These are phyloP conservation scores for Cacatua alba DNA, from an alignment of 2,113 vertebrate genomes.

Conservation along the genomic window DNA sequence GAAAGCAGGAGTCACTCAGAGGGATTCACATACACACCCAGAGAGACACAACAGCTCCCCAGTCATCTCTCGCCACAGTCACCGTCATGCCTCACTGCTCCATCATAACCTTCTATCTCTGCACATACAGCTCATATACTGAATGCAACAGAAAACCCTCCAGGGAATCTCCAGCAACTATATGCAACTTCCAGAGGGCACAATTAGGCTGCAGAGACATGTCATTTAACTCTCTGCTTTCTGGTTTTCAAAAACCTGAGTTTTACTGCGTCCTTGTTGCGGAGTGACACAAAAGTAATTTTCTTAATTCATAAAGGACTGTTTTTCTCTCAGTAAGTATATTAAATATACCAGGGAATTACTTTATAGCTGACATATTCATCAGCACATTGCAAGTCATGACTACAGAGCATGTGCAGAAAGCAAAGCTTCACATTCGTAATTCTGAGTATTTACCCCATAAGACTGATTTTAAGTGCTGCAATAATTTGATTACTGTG, in stretches of 20 bases:
- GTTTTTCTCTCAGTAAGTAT: not conserved
- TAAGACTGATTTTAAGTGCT: constrained; percentile 28
- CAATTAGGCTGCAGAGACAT: not conserved
- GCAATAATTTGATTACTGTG: constrained; percentile 31
- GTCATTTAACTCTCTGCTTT: not conserved
- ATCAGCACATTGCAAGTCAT: not conserved
- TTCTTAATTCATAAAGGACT: not conserved
- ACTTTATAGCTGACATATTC: not conserved
- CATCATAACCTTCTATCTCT: not conserved
- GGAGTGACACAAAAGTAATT: not conserved
- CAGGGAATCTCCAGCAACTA: not conserved
- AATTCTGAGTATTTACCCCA: constrained; percentile 6
- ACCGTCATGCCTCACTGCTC: not conserved
- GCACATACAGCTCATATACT: not conserved
- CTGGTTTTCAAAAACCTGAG: not conserved
- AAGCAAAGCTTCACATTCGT: not conserved
- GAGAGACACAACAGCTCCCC: not conserved
- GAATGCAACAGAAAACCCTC: not conserved
- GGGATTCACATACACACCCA: not conserved
- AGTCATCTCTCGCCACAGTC: not conserved
- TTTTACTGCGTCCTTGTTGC: not conserved
- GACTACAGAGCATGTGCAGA: not conserved
- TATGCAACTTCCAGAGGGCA: not conserved
- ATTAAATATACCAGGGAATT: not conserved
- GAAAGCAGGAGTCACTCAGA: not conserved